Conservation (phyloP, 2,888 invertebrate species). For the Tiphia femorata region DNA sequence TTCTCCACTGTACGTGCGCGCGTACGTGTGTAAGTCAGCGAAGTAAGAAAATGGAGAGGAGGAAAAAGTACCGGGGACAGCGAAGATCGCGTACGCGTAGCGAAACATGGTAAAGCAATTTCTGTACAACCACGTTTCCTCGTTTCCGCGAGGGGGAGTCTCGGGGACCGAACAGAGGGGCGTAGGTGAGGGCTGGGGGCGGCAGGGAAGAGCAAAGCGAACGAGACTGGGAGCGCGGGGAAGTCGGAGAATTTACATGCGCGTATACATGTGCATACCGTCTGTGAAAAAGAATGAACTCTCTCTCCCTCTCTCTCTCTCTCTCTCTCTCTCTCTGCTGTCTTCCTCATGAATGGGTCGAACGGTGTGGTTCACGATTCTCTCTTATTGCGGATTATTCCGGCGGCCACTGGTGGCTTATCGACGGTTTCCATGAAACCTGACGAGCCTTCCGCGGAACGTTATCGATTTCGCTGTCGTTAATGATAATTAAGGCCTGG, state of each 20-base stretch:
- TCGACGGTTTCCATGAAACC: conserved; percentile 31
- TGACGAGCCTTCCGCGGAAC: conserved; percentile 23
- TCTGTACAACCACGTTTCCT: conserved; percentile 50
- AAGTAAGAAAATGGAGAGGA: conserved; percentile 45
- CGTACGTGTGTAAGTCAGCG: conserved; percentile 35
- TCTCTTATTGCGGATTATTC: no score
- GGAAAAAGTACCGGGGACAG: not conserved
- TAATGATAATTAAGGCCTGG: conserved; percentile 46
- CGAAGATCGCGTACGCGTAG: conserved; percentile 31
- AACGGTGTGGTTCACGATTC: no score
- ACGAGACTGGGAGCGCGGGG: no score
- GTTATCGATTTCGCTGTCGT: conserved; percentile 43
- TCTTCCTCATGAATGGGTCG: no score
- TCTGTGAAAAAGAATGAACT: conserved; percentile 34
- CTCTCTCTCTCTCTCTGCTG: not conserved
- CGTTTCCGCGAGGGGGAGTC: conserved; percentile 41
- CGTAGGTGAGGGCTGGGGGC: no score
- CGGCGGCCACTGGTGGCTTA: no score
- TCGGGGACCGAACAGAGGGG: conserved; percentile 23
- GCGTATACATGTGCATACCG: conserved; percentile 16
- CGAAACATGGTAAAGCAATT: conserved; percentile 51
- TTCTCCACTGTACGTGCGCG: not conserved
- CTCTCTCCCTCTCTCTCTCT: conserved; percentile 1
- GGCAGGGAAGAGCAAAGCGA: no score
- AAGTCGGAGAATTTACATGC: conserved; percentile 45